Evolutionary conservation across 2,113 vertebrate species (phyloP).

Genomic region (Stegostoma tigrinum): DNA sequence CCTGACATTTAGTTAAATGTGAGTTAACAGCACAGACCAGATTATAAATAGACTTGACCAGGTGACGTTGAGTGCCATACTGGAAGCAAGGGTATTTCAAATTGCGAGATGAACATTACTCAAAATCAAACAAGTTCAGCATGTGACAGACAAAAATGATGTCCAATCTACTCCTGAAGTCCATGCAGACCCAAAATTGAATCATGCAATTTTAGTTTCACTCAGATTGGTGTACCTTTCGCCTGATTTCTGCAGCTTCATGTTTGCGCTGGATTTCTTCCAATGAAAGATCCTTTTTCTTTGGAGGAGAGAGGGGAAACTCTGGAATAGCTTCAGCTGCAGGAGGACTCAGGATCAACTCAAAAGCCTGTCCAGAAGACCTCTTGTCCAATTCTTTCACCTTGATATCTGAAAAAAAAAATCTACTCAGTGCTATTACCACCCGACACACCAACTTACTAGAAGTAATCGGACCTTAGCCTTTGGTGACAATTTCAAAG

Average conservation of each 20-base stretch:
- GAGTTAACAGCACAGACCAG: background rate
- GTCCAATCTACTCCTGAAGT: background rate
- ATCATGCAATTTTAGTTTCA: background rate
- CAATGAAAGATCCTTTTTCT: constrained; percentile 81
- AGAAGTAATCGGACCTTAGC: background rate
- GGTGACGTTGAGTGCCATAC: background rate
- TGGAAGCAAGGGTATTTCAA: background rate
- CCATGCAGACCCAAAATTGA: background rate
- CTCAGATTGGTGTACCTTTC: constrained; percentile 67
- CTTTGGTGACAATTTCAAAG: constrained; percentile 16
- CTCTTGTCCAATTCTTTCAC: constrained; percentile 91
- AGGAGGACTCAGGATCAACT: constrained; percentile 79
- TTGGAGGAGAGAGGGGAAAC: constrained; percentile 70
- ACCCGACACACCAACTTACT: background rate
- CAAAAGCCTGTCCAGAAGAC: constrained; percentile 88
- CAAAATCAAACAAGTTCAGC: background rate
- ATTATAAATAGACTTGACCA: background rate
- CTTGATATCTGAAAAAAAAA: constrained; percentile 66
- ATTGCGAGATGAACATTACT: background rate
- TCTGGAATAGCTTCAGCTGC: constrained; percentile 76
- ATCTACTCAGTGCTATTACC: background rate
- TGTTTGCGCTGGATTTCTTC: constrained; percentile 90
- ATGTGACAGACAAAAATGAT: background rate
- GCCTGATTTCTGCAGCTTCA: constrained; percentile 88
- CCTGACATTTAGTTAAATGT: background rate